phyloP scores from a whole-genome alignment of 2,797 vertebrate genomes.

The Sebastes trivittatus region DNA sequence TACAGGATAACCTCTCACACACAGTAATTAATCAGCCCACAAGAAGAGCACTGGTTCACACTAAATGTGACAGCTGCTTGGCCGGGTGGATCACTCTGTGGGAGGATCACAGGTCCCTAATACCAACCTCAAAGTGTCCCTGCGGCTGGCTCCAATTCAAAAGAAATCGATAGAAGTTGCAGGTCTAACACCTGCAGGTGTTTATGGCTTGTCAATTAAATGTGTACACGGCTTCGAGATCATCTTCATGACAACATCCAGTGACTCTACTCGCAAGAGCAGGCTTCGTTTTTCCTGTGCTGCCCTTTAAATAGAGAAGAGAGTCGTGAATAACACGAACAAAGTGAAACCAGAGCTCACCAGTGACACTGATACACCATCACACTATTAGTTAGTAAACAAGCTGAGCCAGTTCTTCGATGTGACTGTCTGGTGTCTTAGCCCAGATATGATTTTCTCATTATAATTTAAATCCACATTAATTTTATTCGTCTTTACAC shows the following conservation, averaged over 20 bases:
- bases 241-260: conserved; percentile 11
- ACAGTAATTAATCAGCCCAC: conserved; percentile 71
- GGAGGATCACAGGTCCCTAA: conserved; percentile 38
- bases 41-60: conserved; percentile 46
- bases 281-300: not conserved
- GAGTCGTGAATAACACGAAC: not conserved
- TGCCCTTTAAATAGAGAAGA: conserved; percentile 7
- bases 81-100: conserved; percentile 37
- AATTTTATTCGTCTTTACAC: conserved; percentile 10
- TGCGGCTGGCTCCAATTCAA: conserved; percentile 38
- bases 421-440: conserved; percentile 19
- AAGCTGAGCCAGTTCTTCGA: conserved; percentile 20
- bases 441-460: conserved; percentile 28
- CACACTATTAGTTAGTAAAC: conserved; percentile 15
- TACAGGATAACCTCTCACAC: conserved; percentile 67
- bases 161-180: conserved; percentile 34
- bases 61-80: conserved; percentile 63
- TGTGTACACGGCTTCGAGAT: conserved; percentile 17
- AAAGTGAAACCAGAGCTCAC: not conserved
- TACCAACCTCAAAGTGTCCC: conserved; percentile 54
- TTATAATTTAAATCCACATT: conserved; percentile 45
- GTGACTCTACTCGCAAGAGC: not conserved
- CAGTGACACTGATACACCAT: not conserved
- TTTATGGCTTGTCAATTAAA: conserved; percentile 46
- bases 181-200: conserved; percentile 29